Evolutionary conservation across 2,113 vertebrate genomes (phyloP).

Genomic region (Anser brachyrhynchus): DNA sequence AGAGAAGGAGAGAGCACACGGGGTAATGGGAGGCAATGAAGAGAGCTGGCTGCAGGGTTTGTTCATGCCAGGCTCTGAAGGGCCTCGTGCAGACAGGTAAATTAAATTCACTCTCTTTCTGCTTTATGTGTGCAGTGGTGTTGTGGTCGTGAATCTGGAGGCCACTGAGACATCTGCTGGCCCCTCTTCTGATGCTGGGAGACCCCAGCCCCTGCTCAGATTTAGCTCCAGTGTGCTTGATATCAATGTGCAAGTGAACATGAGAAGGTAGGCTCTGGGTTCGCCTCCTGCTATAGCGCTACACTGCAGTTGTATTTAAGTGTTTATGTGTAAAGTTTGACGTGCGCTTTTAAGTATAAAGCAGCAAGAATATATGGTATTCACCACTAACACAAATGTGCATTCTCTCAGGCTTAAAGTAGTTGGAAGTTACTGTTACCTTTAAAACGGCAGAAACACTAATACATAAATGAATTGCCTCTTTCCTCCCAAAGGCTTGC

Average conservation of each 20-base stretch:
- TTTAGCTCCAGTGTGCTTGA: not conserved
- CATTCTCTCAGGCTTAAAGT: not conserved
- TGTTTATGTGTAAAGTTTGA: not conserved
- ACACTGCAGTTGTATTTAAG: not conserved
- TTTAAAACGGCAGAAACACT: not conserved
- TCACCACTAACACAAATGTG: not conserved
- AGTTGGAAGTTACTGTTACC: not conserved
- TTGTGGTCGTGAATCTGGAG: not conserved
- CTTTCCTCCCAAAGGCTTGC: not conserved
- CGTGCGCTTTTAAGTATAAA: not conserved
- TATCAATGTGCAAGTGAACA: not conserved
- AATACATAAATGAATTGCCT: not conserved
- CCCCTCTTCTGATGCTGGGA: not conserved
- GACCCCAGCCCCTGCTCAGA: not conserved
- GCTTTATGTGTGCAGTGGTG: not conserved
- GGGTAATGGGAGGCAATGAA: not conserved
- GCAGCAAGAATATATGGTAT: not conserved
- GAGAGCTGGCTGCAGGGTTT: not conserved
- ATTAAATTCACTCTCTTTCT: not conserved
- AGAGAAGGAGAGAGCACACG: not conserved
- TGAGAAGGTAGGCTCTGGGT: not conserved
- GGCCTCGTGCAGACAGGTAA: accelerated
- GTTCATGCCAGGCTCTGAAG: not conserved
- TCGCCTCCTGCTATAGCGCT: not conserved
- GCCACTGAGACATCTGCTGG: not conserved